A percentile compares a stretch with the other conserved stretches of the same genome.
Evolutionary conservation across 2,888 invertebrate species (phyloP).

Genomic region (Agelastica alni): DNA sequence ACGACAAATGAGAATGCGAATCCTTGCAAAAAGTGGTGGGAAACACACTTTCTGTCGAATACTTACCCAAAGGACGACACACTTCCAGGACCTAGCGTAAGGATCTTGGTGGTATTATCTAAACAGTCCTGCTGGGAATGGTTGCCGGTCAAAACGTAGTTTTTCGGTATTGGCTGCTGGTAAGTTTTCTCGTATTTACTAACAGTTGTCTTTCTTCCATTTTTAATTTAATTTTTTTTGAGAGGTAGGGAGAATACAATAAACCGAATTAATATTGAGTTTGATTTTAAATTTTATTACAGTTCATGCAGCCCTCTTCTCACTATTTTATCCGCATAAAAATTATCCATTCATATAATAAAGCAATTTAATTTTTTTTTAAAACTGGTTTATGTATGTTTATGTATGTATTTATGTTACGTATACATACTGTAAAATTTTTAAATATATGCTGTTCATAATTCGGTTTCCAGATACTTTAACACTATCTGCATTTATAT

Average conservation of each 20-base stretch:
- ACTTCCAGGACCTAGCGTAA: constrained; percentile 68
- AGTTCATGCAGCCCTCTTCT: constrained; percentile 3
- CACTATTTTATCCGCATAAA: too few species aligned
- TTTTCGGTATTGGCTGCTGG: constrained; percentile 81
- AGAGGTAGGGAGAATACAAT: constrained; percentile 20
- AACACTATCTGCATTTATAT: too few species aligned
- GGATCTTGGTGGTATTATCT: constrained; percentile 81
- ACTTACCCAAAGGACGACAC: constrained; percentile 75
- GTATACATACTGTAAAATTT: too few species aligned
- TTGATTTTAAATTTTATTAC: not conserved
- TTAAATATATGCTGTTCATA: too few species aligned
- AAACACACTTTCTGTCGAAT: constrained; percentile 20
- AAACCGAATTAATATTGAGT: constrained; percentile 21
- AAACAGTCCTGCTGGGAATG: constrained; percentile 79
- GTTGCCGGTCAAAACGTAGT: constrained; percentile 72
- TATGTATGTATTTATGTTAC: too few species aligned
- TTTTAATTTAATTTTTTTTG: constrained; percentile 39
- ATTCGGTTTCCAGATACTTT: too few species aligned
- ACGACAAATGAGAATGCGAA: not conserved
- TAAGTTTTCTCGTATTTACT: constrained; percentile 89
- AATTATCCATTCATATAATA: too few species aligned
- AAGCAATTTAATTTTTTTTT: too few species aligned
- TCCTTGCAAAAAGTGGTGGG: not conserved
- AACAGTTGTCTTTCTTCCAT: constrained; percentile 86
- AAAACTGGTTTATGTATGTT: too few species aligned